Conservation (phyloP, 2,888 invertebrate species). For the Bugula neritina region DNA sequence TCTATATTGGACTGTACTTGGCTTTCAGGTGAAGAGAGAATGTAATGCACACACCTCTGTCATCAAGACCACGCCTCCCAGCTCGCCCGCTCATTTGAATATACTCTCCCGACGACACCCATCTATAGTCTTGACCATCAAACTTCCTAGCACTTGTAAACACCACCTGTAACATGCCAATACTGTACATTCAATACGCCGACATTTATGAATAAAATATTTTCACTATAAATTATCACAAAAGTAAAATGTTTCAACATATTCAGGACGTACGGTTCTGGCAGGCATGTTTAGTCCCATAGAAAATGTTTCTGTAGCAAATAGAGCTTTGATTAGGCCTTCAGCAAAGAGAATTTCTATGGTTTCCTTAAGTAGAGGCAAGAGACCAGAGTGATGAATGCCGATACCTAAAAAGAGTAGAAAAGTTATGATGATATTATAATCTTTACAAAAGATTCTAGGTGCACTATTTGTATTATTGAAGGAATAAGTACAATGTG, state of each 20-base stretch:
- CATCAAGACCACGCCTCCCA: constrained; percentile 91
- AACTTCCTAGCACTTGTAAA: constrained; percentile 93
- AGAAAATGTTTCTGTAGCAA: constrained; percentile 99
- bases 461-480: too few species aligned
- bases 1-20: too few species aligned
- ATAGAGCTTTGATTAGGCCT: constrained; percentile 93
- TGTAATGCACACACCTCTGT: constrained; percentile 69
- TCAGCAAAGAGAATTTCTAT: constrained; percentile 97
- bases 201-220: too few species aligned
- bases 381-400: constrained; percentile 82
- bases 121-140: constrained; percentile 90
- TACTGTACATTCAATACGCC: neutral
- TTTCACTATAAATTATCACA: too few species aligned
- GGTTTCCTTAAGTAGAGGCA: constrained; percentile 96
- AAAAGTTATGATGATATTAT: too few species aligned
- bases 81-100: constrained; percentile 99
- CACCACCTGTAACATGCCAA: constrained; percentile 52
- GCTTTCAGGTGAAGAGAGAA: too few species aligned
- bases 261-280: constrained; percentile 83
- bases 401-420: constrained; percentile 76
- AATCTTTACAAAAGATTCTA: too few species aligned
- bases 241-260: too few species aligned
- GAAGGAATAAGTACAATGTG: too few species aligned
- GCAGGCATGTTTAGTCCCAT: constrained; percentile 99
- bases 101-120: constrained; percentile 95